Conservation (phyloP, 2,113 vertebrate genomes). For the Pao palembangensis region DNA sequence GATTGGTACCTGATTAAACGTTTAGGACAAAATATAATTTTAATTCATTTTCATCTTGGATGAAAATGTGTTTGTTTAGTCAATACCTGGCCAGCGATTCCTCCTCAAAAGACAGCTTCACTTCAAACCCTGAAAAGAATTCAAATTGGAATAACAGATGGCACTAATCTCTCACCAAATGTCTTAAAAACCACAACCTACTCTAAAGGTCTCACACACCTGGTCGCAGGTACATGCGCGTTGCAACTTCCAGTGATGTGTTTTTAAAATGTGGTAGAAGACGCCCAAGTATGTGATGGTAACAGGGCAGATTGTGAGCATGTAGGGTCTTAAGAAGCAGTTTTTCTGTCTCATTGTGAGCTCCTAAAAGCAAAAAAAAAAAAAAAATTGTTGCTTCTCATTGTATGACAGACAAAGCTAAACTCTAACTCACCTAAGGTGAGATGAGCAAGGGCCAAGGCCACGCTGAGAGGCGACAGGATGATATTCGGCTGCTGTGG, state of each 20-base stretch:
- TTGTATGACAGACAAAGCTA: not conserved
- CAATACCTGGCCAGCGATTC: slow-evolving; percentile 77
- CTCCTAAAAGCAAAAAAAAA: slow-evolving; percentile 17
- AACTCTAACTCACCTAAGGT: slow-evolving; percentile 29
- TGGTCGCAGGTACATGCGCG: slow-evolving; percentile 56
- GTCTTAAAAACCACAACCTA: not conserved
- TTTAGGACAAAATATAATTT: not conserved
- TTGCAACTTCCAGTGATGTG: slow-evolving; percentile 39
- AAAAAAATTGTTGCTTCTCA: not conserved
- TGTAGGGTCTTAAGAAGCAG: slow-evolving; percentile 40
- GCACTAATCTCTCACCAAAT: no score
- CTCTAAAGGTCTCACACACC: slow-evolving; percentile 16
- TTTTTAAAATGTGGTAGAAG: slow-evolving; percentile 32
- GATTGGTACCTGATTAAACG: slow-evolving; percentile 71
- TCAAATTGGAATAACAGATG: no score
- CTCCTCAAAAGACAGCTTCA: slow-evolving; percentile 80
- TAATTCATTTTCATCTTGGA: no score
- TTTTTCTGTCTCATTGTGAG: slow-evolving; percentile 42
- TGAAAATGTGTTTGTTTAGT: no score
- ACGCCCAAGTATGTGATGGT: slow-evolving; percentile 41
- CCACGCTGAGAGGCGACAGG: slow-evolving; percentile 49
- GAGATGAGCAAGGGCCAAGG: slow-evolving; percentile 47
- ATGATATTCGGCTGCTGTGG: slow-evolving; percentile 41
- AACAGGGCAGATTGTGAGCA: slow-evolving; percentile 29
- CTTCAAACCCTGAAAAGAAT: slow-evolving; percentile 73